These are phyloP conservation scores for Talpa occidentalis DNA, from an alignment of 2,113 vertebrate genomes.

Conservation along the genomic window DNA sequence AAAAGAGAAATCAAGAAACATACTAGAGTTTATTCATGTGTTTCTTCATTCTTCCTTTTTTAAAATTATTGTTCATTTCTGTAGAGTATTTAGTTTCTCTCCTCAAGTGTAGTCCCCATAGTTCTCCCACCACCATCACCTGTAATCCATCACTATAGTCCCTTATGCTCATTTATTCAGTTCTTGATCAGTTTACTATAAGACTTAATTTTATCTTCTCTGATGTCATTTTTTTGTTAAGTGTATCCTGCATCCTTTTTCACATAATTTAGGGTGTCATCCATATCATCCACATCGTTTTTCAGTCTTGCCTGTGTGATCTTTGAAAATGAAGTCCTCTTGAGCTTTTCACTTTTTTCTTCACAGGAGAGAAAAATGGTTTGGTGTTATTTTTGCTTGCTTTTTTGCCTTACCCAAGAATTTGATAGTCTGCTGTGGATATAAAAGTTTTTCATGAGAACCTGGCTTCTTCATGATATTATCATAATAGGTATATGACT, in stretches of 20 bases:
- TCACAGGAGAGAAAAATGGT: neutral
- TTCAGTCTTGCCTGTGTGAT: neutral
- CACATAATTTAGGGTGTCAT: neutral
- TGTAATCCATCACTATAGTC: no score
- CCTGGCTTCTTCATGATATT: neutral
- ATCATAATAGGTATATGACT: neutral
- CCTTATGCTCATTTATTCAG: neutral
- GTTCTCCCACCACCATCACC: no score
- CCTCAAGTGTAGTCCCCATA: no score
- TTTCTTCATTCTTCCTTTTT: neutral
- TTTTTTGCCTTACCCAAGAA: neutral
- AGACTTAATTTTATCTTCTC: neutral
- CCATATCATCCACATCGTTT: neutral
- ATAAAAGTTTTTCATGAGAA: neutral
- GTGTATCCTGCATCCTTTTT: neutral
- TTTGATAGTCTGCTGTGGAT: neutral
- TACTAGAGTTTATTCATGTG: neutral
- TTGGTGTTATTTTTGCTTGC: conserved; percentile 10
- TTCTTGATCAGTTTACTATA: neutral
- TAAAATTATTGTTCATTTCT: no score
- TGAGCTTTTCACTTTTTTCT: neutral
- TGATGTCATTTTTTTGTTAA: neutral
- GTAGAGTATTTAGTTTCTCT: no score
- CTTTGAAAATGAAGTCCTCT: conserved; percentile 9
- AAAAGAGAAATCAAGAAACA: neutral